phyloP scores from a whole-genome alignment of 2,888 invertebrate genomes.

The Schizaphis graminum region DNA sequence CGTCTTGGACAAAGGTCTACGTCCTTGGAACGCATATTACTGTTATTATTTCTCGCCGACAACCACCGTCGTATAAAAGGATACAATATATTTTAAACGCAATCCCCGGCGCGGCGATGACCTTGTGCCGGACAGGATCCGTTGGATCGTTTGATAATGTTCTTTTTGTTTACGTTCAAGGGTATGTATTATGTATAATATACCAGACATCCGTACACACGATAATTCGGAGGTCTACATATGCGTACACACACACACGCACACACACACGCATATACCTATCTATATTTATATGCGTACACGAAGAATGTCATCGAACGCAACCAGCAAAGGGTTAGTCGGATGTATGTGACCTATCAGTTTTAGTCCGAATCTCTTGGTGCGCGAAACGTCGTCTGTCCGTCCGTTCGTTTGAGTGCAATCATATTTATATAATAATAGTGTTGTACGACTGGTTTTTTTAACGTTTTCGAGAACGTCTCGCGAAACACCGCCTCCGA shows the following conservation, averaged over 20 bases:
- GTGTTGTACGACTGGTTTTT: not conserved
- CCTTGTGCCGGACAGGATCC: slow-evolving; percentile 34
- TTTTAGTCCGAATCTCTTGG: slow-evolving; percentile 58
- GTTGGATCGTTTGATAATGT: slow-evolving; percentile 36
- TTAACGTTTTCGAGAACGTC: not conserved
- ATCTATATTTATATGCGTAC: too few relatives aligned
- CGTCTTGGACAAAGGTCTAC: slow-evolving; percentile 29
- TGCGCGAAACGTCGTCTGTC: slow-evolving; percentile 40
- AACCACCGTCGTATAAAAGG: not conserved
- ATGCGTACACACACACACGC: not conserved
- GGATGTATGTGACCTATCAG: slow-evolving; percentile 34
- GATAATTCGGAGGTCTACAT: not conserved
- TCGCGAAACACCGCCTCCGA: not conserved
- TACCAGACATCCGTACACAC: slow-evolving; percentile 9
- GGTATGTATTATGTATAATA: slow-evolving; percentile 16
- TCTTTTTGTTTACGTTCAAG: slow-evolving; percentile 60
- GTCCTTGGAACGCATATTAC: slow-evolving; percentile 47
- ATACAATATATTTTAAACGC: not conserved
- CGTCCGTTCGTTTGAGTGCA: not conserved
- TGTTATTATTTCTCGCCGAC: not conserved
- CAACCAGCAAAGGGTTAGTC: not conserved
- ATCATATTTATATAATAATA: not conserved
- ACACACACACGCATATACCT: not conserved
- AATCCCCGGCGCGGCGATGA: not conserved
- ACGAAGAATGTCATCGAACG: not conserved